A percentile compares a stretch with the other conserved stretches of the same genome.
phyloP scores from a whole-genome alignment of 2,797 vertebrate genomes.

The Melanotaenia boesemani region DNA sequence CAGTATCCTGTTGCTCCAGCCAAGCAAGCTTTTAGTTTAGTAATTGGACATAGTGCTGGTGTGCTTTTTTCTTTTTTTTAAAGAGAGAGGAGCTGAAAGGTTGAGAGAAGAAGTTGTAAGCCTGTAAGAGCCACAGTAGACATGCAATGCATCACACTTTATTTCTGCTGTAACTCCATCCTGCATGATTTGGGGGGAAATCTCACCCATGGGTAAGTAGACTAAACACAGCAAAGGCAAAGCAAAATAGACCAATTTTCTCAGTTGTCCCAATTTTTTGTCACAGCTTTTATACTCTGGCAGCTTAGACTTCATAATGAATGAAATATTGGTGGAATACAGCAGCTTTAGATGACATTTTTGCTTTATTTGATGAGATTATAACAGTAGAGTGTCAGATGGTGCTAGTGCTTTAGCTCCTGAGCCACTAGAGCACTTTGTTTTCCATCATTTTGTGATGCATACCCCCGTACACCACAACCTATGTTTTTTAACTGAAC shows the following conservation, averaged over 20 bases:
- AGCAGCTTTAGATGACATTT: conserved; percentile 3
- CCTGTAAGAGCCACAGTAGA: conserved; percentile 17
- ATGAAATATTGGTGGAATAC: conserved; percentile 4
- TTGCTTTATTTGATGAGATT: conserved; percentile 20
- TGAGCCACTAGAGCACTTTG: neutral
- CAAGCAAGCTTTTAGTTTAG: conserved; percentile 62
- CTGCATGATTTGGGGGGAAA: neutral
- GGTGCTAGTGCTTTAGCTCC: conserved; percentile 5
- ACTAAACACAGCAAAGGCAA: conserved; percentile 1
- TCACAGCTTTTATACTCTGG: neutral
- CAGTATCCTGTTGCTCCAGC: conserved; percentile 55
- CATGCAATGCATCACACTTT: conserved; percentile 28
- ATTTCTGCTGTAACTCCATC: conserved; percentile 11
- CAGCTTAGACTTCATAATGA: conserved; percentile 3
- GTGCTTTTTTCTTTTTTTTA: conserved; percentile 28
- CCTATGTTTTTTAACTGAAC: conserved; percentile 49
- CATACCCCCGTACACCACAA: conserved; percentile 15
- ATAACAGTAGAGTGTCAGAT: conserved; percentile 11
- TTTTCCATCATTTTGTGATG: conserved; percentile 32
- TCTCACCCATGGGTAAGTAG: neutral
- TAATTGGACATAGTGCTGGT: conserved; percentile 47
- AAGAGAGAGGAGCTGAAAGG: conserved; percentile 44
- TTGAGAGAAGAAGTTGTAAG: conserved; percentile 24
- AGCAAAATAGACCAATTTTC: conserved; percentile 17
- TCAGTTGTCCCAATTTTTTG: conserved; percentile 1